Evolutionary conservation across 2,113 vertebrate genomes (phyloP).

Genomic region (Rana temporaria): DNA sequence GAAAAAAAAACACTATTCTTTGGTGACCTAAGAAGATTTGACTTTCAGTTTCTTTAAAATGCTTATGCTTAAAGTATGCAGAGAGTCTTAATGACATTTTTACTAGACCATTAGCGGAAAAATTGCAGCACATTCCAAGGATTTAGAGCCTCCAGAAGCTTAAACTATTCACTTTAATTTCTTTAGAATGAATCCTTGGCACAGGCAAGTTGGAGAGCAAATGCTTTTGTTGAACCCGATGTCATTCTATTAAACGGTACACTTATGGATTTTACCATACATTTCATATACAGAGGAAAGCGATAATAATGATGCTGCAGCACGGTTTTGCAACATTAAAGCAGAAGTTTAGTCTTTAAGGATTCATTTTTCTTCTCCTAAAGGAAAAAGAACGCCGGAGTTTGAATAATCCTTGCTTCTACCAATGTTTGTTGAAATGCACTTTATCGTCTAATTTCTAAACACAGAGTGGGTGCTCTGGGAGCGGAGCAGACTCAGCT

Average conservation of each 20-base stretch:
- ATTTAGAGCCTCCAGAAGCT: constrained; percentile 28
- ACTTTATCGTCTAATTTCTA: too few relatives aligned
- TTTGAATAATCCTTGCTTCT: too few relatives aligned
- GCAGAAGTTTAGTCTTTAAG: background rate
- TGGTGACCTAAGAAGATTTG: constrained; percentile 24
- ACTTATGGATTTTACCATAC: background rate
- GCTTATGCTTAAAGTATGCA: constrained; percentile 38
- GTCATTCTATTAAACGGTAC: constrained; percentile 20
- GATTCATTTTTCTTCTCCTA: too few relatives aligned
- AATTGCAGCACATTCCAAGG: constrained; percentile 12
- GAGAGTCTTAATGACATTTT: constrained; percentile 35
- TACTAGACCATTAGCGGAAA: constrained; percentile 36
- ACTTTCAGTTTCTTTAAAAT: constrained; percentile 21
- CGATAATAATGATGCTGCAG: background rate
- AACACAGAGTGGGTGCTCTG: too few relatives aligned
- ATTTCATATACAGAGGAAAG: background rate
- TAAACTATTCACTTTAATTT: constrained; percentile 39
- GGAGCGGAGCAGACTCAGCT: too few relatives aligned
- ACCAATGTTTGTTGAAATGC: too few relatives aligned
- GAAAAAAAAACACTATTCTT: constrained; percentile 12
- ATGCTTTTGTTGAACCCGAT: constrained; percentile 23
- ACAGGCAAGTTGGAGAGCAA: constrained; percentile 2
- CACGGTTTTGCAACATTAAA: background rate
- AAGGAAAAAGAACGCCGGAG: too few relatives aligned
- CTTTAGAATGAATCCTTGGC: constrained; percentile 27